These are phyloP conservation scores for Nyctalus aviator DNA, from an alignment of 2,797 vertebrate species.

Conservation along the genomic window DNA sequence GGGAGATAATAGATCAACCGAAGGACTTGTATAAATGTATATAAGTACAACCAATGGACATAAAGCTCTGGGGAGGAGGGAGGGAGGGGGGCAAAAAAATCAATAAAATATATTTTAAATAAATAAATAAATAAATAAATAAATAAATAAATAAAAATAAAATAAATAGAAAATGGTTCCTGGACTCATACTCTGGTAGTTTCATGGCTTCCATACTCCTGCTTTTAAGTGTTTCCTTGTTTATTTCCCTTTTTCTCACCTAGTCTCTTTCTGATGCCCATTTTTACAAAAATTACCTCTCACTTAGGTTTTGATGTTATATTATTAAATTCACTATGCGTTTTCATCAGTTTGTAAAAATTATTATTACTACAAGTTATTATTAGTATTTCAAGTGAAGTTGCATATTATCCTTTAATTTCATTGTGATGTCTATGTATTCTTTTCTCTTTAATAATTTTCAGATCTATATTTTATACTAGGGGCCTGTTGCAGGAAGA, in stretches of 20 bases:
- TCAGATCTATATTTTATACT: slow-evolving; percentile 46
- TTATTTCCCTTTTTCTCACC: neutral
- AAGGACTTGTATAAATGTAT: no score
- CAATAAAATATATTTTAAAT: no score
- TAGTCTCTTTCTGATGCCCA: neutral
- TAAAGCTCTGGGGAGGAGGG: no score
- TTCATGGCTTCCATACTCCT: neutral
- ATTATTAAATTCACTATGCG: slow-evolving; percentile 36
- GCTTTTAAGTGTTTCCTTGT: slow-evolving; percentile 37
- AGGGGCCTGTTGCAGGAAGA: no score
- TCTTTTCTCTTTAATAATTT: slow-evolving; percentile 43
- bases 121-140: no score
- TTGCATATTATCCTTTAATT: neutral
- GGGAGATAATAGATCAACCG: no score
- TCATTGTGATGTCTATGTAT: slow-evolving; percentile 4
- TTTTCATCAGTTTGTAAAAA: neutral
- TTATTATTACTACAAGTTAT: neutral
- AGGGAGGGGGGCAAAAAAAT: no score
- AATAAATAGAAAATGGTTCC: slow-evolving; percentile 29
- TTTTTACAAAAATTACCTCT: slow-evolving; percentile 14
- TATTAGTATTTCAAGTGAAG: slow-evolving; percentile 32
- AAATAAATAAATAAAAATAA: no score
- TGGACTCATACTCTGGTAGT: neutral
- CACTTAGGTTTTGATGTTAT: slow-evolving; percentile 29
- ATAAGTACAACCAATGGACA: no score